A percentile compares a stretch with the other conserved stretches of the same genome.
Conservation (phyloP, 2,797 vertebrate genomes). For the Manis pentadactyla region DNA sequence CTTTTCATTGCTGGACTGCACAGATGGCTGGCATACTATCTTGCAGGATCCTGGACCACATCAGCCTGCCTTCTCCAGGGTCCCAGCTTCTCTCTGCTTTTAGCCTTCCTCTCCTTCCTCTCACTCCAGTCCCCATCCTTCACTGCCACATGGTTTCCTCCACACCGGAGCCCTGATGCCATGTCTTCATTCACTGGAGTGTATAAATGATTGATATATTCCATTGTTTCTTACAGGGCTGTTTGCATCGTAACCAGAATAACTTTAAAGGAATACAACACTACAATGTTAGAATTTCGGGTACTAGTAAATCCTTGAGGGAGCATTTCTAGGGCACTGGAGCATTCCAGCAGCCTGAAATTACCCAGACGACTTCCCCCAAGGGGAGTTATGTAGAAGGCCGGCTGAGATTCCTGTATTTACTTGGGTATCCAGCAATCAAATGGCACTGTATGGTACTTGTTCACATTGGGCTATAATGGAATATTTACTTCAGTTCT, state of each 20-base stretch:
- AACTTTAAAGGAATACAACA: not conserved
- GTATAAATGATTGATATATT: not conserved
- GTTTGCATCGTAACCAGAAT: not conserved
- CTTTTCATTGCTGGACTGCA: not conserved
- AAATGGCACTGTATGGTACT: not conserved
- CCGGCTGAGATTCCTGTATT: not conserved
- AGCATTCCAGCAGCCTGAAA: not conserved
- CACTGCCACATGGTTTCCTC: not conserved
- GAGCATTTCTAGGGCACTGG: not conserved
- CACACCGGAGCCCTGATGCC: not conserved
- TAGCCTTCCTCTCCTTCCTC: not conserved
- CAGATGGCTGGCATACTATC: too few species aligned
- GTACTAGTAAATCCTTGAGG: not conserved
- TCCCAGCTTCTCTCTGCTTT: not conserved
- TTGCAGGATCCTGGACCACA: not conserved
- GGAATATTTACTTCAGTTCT: not conserved
- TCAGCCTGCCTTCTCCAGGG: not conserved
- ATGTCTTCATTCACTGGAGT: not conserved
- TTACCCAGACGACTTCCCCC: not conserved
- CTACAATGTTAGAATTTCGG: not conserved
- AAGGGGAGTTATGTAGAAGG: not conserved
- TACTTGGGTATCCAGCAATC: not conserved
- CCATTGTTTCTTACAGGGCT: not conserved
- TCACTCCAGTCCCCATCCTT: not conserved
- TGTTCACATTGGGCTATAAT: not conserved